Base-by-base conservation (phyloP, 2,113 vertebrate species). In the Mellivora capensis region DNA sequence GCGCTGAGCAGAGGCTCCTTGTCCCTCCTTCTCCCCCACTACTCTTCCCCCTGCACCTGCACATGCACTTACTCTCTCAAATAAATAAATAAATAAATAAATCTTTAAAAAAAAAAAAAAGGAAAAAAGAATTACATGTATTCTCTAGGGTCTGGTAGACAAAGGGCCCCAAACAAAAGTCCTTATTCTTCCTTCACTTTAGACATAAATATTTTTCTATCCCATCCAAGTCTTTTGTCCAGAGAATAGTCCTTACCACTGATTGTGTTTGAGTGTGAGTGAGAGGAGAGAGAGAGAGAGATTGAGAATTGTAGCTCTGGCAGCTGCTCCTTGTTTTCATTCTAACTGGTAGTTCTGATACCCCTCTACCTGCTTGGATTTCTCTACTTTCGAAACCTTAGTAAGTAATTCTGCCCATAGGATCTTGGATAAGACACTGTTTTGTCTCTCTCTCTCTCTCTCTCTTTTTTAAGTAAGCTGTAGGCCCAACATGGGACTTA, bases 171-270 rank as follows among this genome's bases (percentile, higher is more conserved):
- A 89, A 88, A 84, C 49, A 80, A 93, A 97, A 47, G 49, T 88
- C 59, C 62, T 85, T 93, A 86, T 94, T 94, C 37, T 74, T 96
- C 27, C 49, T 80, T 95, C 27, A 93, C 20, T 88, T 76, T 69
- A 96, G 74, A 81, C 4, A 83, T 62, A 62, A 86, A 2, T 79
- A 54, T 93, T 84, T 82, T 93, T 92, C 61, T 93, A 34, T 90
- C 54, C 86, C 9, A 86, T 1, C 6, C 79, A 39, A 79, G 42
- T 84, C 37, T 39, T 86, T 89, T 86, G 20, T 82, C 61, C 61
- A 82, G 44, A 89, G 7, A 67, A 31, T 77, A 74, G 59, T 82
- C 18, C 21, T 91, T 91, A 85, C 14, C 6, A 64, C 17, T 76
- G 23, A 61, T 81, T 82, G 34, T 67, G 42, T 82, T 44, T 80